Evolutionary conservation across 2,113 vertebrate genomes (phyloP).

Genomic region (Sinocyclocheilus maitianheensis): DNA sequence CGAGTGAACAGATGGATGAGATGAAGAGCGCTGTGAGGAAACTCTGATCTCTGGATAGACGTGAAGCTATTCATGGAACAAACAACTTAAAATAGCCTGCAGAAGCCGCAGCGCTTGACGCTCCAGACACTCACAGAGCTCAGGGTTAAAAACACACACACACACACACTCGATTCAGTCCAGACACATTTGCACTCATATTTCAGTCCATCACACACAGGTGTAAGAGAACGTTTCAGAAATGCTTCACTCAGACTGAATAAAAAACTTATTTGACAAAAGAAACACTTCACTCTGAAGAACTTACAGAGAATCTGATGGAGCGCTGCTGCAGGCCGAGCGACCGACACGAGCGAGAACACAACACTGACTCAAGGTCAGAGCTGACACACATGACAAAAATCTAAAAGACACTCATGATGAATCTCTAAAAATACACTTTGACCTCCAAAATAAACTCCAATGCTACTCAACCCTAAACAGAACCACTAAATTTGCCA

Average conservation of each 20-base stretch:
- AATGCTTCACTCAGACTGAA: neutral
- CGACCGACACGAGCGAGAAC: neutral
- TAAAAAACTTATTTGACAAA: no score
- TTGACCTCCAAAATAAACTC: no score
- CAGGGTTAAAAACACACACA: neutral
- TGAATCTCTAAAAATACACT: no score
- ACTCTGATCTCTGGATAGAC: neutral
- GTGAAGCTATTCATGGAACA: constrained; percentile 7
- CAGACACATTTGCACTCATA: neutral
- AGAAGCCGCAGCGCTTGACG: neutral
- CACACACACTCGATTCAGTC: neutral
- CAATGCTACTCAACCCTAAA: no score
- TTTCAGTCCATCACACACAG: neutral
- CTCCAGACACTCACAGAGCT: constrained; percentile 14
- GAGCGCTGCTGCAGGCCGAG: neutral
- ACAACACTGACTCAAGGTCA: neutral
- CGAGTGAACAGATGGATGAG: no score
- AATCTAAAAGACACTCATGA: no score
- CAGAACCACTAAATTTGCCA: no score
- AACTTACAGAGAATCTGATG: neutral
- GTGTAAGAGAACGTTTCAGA: neutral
- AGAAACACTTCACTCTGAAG: neutral
- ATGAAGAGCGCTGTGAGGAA: no score
- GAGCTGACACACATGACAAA: neutral
- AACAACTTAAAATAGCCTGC: constrained; percentile 3